Base-by-base conservation (phyloP, 2,797 vertebrate species). In the Tragopan temminckii region DNA sequence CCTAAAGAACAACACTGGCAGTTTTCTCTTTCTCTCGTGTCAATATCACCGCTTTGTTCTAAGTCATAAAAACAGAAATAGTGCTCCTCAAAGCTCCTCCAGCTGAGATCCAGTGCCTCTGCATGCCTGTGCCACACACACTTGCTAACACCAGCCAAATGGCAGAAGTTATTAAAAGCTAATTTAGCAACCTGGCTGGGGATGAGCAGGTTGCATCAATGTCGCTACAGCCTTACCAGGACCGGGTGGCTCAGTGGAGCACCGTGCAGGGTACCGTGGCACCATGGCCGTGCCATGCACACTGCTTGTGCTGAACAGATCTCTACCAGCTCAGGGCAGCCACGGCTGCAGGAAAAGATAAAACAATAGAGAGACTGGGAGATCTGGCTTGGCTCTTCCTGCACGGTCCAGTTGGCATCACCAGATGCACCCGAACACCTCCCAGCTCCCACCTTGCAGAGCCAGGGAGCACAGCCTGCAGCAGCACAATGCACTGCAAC, bases 241-340 rank as follows among this genome's bases (percentile, higher is more conserved):
- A 17, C 61, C 9, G 69, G 45, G 48, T 52, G 46, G 19, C 43
- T 29, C 0, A 3, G 13, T 38, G 83, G 43, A 31, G 43, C 11
- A 55, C 59, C 1, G 11, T 48, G 57, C 2, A 52, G 50, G 27
- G 50, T 52, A 11, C 16, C 16, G 3, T 16, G 79, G 68, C 45
- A 63, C 64, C 0, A 0, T n/a, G 1, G 59, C 58, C 5, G 0
- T 25, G 64, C 58, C 5, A 1, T 29, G 1, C 69, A 21, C 72
- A 5, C 23, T 10, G 8, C 29, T 15, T 40, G 17, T 4, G 21
- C 36, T 29, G 6, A 67, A 42, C 29, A 24, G 46, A 19, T 19
- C 33, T 24, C 43, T 48, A 13, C 45, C 16, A 5, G 24, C 72
- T 31, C 75, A 43, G 48, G 62, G 76, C 59, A 42, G 67, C 59